phyloP scores from a whole-genome alignment of 1,140 invertebrate genomes.

The Ceratosolen fusciceps region DNA sequence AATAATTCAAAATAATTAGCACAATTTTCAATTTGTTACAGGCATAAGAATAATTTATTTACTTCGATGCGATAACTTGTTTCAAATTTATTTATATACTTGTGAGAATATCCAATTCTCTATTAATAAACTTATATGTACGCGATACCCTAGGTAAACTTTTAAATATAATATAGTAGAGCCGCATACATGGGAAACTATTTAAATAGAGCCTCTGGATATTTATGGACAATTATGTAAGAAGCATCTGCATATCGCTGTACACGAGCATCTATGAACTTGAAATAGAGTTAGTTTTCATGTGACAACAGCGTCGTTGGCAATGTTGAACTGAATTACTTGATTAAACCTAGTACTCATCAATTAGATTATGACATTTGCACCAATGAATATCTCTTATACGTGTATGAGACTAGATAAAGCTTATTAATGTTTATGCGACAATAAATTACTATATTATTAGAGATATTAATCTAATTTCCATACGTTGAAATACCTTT shows the following conservation, averaged over 20 bases:
- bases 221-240: neutral
- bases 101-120: no score
- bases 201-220: neutral
- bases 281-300: conserved; percentile 56
- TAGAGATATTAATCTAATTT: conserved; percentile 1
- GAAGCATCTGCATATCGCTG: neutral
- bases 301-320: neutral
- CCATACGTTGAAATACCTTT: neutral
- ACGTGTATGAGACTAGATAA: conserved; percentile 22
- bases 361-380: conserved; percentile 57
- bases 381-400: conserved; percentile 46
- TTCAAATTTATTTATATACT: no score
- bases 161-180: neutral
- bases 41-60: no score
- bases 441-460: conserved; percentile 34
- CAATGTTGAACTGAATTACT: conserved; percentile 50
- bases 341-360: conserved; percentile 60
- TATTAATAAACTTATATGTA: no score
- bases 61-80: no score
- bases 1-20: no score
- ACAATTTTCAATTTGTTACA: no score
- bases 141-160: neutral
- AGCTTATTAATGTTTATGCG: conserved; percentile 31
- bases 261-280: conserved; percentile 49
- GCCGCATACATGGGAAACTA: neutral